These are phyloP conservation scores for Leptinotarsa haldemani DNA, from an alignment of 2,888 invertebrate genomes.

Conservation along the genomic window DNA sequence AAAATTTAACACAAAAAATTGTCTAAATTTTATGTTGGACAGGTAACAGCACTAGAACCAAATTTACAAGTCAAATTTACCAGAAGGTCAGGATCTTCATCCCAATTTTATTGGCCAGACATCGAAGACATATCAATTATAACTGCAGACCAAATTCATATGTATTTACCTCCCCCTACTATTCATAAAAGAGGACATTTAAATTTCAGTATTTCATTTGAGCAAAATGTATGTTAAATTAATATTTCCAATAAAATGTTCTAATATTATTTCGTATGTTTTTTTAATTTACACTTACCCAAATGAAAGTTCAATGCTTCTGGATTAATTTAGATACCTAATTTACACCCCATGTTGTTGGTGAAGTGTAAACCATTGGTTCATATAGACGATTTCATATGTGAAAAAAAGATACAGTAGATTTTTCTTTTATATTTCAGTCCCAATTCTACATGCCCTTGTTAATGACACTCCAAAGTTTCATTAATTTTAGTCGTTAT, in stretches of 20 bases:
- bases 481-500: neutral
- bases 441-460: neutral
- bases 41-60: slow-evolving; percentile 4
- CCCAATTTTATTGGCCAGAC: slow-evolving; percentile 4
- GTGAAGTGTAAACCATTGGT: neutral
- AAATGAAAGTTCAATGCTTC: slow-evolving; percentile 2
- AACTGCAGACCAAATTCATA: slow-evolving; percentile 5
- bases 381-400: neutral
- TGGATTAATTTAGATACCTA: neutral
- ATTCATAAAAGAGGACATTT: slow-evolving; percentile 8
- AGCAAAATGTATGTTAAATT: slow-evolving; percentile 6
- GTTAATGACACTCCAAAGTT: neutral
- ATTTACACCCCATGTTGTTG: slow-evolving; percentile 3
- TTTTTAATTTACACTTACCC: slow-evolving; percentile 12
- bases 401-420: neutral
- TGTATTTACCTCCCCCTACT: slow-evolving; percentile 1
- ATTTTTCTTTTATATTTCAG: neutral
- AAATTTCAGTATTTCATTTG: slow-evolving; percentile 1
- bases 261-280: slow-evolving; percentile 4
- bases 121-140: neutral
- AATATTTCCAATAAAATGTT: slow-evolving; percentile 7
- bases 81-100: slow-evolving; percentile 1
- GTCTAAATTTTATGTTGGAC: neutral
- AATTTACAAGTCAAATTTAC: neutral
- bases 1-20: slow-evolving; percentile 8